phyloP scores from a whole-genome alignment of 92 coral and sea anemone genomes.

The Epizoanthus rinbou region DNA sequence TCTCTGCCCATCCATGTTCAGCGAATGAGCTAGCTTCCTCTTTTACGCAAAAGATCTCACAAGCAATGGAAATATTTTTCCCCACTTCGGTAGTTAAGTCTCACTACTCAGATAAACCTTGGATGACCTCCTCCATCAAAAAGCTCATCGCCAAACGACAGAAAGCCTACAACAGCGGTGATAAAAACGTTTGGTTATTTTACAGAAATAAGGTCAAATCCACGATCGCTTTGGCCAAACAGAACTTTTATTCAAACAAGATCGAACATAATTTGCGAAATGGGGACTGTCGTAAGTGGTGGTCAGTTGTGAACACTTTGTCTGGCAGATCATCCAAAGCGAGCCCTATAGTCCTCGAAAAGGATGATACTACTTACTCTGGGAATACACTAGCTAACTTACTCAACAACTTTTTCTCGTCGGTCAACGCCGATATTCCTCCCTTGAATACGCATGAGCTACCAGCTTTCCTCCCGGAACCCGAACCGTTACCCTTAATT shows the following conservation, averaged over 20 bases:
- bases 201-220: constrained; percentile 15
- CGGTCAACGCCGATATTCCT: no score
- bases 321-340: constrained; percentile 12
- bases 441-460: no score
- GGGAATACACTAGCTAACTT: neutral
- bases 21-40: no score
- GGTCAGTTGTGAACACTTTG: constrained; percentile 6
- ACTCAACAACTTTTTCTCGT: constrained; percentile 3
- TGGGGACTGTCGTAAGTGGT: constrained; percentile 19
- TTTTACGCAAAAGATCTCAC: constrained; percentile 5
- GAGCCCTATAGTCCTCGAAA: constrained; percentile 13
- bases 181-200: neutral
- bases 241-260: constrained; percentile 2
- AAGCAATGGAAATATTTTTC: constrained; percentile 4
- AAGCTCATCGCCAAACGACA: no score
- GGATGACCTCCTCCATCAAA: constrained; percentile 21
- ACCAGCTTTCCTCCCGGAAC: no score
- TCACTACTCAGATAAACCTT: constrained; percentile 1
- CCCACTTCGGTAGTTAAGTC: neutral
- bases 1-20: no score
- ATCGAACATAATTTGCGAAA: constrained; percentile 16
- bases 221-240: constrained; percentile 15
- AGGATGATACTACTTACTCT: constrained; percentile 18
- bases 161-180: constrained; percentile 19
- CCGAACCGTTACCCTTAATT: no score